These are phyloP conservation scores for Burhinus oedicnemus DNA, from an alignment of 2,113 vertebrate species.

Conservation along the genomic window DNA sequence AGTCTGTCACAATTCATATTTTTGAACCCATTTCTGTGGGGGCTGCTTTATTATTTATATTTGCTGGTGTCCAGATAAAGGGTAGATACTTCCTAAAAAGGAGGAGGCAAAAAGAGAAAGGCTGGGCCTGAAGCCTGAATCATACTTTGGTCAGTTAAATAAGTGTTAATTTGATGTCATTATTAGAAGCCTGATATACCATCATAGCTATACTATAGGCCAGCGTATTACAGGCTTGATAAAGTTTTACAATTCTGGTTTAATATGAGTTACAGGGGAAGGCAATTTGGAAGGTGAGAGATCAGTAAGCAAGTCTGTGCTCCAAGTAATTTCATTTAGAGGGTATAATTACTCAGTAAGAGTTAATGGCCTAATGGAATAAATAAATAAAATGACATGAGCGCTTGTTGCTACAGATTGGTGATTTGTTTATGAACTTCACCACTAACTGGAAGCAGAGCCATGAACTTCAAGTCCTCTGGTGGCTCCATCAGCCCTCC, in stretches of 20 bases:
- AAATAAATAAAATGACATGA: background rate
- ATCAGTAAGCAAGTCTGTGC: background rate
- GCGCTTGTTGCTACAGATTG: background rate
- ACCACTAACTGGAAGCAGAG: background rate
- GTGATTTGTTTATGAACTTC: background rate
- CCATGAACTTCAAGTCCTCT: background rate
- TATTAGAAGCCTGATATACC: background rate
- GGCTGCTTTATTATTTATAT: background rate
- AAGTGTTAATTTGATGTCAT: background rate
- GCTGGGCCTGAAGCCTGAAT: accelerated
- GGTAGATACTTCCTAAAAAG: background rate
- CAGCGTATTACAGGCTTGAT: background rate
- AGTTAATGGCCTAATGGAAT: background rate
- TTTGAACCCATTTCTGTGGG: background rate
- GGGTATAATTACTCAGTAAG: background rate
- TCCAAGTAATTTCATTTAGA: background rate
- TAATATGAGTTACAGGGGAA: background rate
- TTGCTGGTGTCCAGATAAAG: background rate
- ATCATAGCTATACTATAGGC: background rate
- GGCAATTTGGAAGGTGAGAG: background rate
- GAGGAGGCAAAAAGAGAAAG: background rate
- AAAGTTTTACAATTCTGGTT: background rate
- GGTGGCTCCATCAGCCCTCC: background rate
- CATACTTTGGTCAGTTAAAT: background rate
- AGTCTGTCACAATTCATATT: background rate